Evolutionary conservation across 2,113 vertebrate species (phyloP).

Genomic region (Synodontis membranacea): DNA sequence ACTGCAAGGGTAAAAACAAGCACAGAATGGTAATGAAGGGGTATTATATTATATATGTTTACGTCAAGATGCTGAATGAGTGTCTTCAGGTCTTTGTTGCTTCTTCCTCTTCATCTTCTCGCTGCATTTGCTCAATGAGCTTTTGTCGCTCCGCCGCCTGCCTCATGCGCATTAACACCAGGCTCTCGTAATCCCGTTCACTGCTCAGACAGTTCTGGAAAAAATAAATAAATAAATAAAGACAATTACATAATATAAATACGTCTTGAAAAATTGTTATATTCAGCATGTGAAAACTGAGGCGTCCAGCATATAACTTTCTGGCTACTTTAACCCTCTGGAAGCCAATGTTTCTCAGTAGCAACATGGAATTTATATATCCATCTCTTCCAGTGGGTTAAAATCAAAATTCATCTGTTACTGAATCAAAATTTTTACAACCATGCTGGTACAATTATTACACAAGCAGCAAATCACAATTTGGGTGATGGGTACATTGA

Average conservation of each 20-base stretch:
- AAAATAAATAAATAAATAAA: not conserved
- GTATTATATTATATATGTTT: not conserved
- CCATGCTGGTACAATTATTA: not conserved
- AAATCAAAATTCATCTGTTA: not conserved
- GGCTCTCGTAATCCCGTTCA: slow-evolving; percentile 90
- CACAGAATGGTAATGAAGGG: not conserved
- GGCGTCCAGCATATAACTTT: not conserved
- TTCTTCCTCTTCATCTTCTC: slow-evolving; percentile 81
- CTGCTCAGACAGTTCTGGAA: slow-evolving; percentile 77
- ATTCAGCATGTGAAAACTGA: not conserved
- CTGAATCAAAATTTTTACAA: not conserved
- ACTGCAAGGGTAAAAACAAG: not conserved
- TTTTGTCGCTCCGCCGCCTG: slow-evolving; percentile 91
- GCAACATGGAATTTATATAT: no score
- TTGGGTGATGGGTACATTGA: not conserved
- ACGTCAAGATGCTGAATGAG: not conserved
- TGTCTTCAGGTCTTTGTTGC: slow-evolving; percentile 60
- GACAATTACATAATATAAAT: not conserved
- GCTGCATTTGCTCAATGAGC: slow-evolving; percentile 85
- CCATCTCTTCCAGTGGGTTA: no score
- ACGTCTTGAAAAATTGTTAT: not conserved
- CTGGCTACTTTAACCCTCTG: not conserved
- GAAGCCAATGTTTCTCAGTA: no score
- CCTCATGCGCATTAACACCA: slow-evolving; percentile 96
- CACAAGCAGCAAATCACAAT: not conserved